phyloP scores from a whole-genome alignment of 1,140 invertebrate species.

The Zaprionus vittiger region DNA sequence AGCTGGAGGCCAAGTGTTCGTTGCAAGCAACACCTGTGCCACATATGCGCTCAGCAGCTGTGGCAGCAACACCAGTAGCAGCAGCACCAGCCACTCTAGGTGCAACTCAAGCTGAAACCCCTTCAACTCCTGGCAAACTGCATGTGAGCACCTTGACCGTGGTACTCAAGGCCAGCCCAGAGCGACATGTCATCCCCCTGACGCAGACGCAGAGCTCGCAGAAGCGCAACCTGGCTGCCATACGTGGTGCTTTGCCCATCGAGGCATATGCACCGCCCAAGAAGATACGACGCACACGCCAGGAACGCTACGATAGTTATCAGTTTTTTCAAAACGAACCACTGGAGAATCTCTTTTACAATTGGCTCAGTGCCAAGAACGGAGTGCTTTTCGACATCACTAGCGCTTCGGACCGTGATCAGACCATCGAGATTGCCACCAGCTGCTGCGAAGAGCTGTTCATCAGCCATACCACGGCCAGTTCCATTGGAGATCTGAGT shows the following conservation, averaged over 20 bases:
- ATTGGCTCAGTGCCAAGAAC: conserved; percentile 71
- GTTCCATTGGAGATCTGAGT: conserved; percentile 42
- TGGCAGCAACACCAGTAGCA: conserved; percentile 1
- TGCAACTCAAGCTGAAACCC: neutral
- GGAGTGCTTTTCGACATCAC: conserved; percentile 75
- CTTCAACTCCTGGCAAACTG: conserved; percentile 19
- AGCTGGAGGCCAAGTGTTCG: conserved; percentile 71
- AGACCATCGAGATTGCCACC: conserved; percentile 66
- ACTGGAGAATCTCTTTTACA: conserved; percentile 74
- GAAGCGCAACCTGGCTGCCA: conserved; percentile 67
- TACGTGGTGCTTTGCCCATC: conserved; percentile 57
- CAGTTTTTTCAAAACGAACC: conserved; percentile 74
- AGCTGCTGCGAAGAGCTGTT: conserved; percentile 24
- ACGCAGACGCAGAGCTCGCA: conserved; percentile 27
- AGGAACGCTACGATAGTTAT: conserved; percentile 58
- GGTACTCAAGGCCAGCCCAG: conserved; percentile 67
- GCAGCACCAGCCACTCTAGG: neutral
- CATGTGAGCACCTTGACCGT: conserved; percentile 77
- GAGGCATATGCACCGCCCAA: conserved; percentile 79
- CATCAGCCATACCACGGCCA: conserved; percentile 6
- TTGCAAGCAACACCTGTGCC: conserved; percentile 26
- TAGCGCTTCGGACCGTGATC: conserved; percentile 35
- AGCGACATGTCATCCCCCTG: conserved; percentile 25
- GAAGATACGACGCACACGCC: conserved; percentile 73
- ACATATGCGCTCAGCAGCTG: neutral